Conservation (phyloP, 2,113 vertebrate species). For the Nymphicus hollandicus region DNA sequence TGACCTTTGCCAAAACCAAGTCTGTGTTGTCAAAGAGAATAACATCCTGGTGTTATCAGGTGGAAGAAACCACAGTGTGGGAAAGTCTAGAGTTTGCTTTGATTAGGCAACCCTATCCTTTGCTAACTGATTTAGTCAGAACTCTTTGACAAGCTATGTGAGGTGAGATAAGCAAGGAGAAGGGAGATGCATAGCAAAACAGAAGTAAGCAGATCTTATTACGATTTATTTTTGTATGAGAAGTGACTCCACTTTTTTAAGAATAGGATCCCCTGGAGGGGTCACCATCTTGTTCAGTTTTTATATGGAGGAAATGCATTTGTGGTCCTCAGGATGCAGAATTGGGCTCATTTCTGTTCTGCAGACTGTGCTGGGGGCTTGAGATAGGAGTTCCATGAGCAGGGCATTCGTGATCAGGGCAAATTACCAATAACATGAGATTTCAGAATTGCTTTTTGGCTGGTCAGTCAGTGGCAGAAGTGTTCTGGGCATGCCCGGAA, state of each 20-base stretch:
- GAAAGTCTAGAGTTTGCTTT: neutral
- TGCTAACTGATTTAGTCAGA: slow-evolving; percentile 4
- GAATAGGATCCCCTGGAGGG: neutral
- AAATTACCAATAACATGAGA: neutral
- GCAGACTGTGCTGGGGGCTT: neutral
- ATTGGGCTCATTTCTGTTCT: neutral
- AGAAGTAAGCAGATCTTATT: neutral
- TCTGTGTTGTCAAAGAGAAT: slow-evolving; percentile 2
- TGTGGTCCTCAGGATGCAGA: neutral
- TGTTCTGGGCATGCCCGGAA: neutral
- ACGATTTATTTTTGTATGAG: neutral
- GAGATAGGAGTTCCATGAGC: neutral
- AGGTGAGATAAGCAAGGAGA: neutral
- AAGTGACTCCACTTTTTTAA: neutral
- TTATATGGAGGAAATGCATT: neutral
- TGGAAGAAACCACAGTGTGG: neutral
- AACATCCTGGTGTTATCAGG: slow-evolving; percentile 19
- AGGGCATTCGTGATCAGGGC: neutral
- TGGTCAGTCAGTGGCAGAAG: neutral
- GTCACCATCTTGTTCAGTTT: neutral
- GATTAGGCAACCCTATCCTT: slow-evolving; percentile 32
- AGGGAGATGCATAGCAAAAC: neutral
- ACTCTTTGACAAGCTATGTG: neutral
- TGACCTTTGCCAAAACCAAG: slow-evolving; percentile 12
- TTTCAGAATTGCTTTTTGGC: neutral